Conservation (phyloP, 37 sponge, comb jelly and placozoan species). For the Beroe forskalii region DNA sequence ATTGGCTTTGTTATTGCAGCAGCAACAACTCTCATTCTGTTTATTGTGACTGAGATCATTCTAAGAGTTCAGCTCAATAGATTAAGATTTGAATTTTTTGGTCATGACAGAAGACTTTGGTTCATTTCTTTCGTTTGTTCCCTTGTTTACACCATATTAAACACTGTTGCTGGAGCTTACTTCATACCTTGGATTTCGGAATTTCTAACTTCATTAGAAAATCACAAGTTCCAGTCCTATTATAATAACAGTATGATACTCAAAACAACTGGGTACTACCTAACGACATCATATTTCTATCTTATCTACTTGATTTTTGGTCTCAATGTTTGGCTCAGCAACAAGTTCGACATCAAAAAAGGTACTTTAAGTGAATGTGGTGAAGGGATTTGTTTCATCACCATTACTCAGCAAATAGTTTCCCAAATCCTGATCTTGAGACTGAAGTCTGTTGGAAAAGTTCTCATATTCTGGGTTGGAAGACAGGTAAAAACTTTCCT, state of each 20-base stretch:
- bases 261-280: conserved; percentile 32
- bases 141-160: conserved; percentile 9
- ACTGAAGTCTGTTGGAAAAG: not conserved
- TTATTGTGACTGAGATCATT: conserved; percentile 13
- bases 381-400: conserved; percentile 29
- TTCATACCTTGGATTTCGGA: conserved; percentile 14
- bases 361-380: not conserved
- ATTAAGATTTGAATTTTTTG: not conserved
- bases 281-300: conserved; percentile 34
- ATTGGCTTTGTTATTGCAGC: conserved; percentile 28
- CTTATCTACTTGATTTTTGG: not conserved
- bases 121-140: conserved; percentile 39
- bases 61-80: conserved; percentile 18
- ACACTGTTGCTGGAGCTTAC: not conserved
- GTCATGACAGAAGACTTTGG: not conserved
- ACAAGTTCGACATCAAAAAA: not conserved
- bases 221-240: conserved; percentile 33
- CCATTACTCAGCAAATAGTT: not conserved
- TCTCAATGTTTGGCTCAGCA: not conserved
- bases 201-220: not conserved
- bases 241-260: conserved; percentile 47
- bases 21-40: not conserved
- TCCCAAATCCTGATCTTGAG: not conserved
- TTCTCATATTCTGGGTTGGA: not conserved
- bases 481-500: not conserved